Evolutionary conservation across 1,140 invertebrate species (phyloP), one percentile per base, ranked within the genome.

Genomic region (Drosophila yakuba): DNA sequence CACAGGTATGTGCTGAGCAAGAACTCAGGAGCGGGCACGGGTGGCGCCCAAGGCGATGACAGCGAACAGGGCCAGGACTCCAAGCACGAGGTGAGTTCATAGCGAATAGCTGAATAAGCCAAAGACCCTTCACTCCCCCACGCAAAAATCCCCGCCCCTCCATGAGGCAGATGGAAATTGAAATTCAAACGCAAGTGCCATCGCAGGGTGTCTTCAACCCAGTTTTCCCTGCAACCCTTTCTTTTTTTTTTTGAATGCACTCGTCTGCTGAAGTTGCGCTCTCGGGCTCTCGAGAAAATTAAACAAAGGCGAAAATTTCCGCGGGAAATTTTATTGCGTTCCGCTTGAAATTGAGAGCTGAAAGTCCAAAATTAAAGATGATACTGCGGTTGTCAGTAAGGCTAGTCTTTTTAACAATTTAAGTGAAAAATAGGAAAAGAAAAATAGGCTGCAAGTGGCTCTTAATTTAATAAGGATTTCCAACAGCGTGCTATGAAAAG

Each of bases 51-150:
- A 17, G 80, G 80, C 74, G 79, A 92, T 59, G 81, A 72, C 67
- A 89, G 76, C 47, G 88, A 89, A 43, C 78, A 91, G 58, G 88
- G 82, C 36, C 75, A 80, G 66, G 90, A 86, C 45, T 74, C 52
- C 17, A 85, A 85, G 68, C 64, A 85, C 48, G 81, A 85, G 81
- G 81, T 85, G 86, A 85, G 78, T 81, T 64, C 63, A 32, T 48
- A 47, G 45, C 50, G 45, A 23, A 54, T n/a, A 57, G 8, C 50
- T 45, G 57, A 51, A 45, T 62, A 17, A n/a, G 28, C 28, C 28
- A 38, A 10, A n/a, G 2, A 12, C 23, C 38, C 35, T n/a, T 44
- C 20, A 25, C 45, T 17, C 11, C 4, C 20, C 20, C 28, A 28
- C 28, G 6, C 28, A 28, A 5, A 28, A 28, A 7, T 32, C 20